Evolutionary conservation across 2,888 invertebrate genomes (phyloP), one percentile per base, ranked within the genome.

Genomic region (Agriopis aurantiaria): DNA sequence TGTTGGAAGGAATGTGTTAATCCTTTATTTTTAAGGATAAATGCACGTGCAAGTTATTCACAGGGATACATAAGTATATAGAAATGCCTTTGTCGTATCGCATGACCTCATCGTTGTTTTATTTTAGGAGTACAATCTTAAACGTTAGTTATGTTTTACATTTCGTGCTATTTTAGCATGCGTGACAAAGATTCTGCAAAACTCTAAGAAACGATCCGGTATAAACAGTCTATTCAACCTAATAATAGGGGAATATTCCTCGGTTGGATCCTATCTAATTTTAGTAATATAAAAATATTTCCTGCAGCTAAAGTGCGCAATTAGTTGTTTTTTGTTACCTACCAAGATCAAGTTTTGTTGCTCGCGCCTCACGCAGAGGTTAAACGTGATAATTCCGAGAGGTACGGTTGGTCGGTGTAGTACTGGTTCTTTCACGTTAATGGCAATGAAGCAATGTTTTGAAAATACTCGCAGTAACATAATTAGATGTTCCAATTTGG

Each of bases 341-440:
- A 45, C 79, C 68, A 73, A 79, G 76, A 81, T 84, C 78, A 80
- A 80, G 83, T 87, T 81, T 82, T 86, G 83, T 83, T 77, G 76
- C 80, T 80, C 78, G 78, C 84, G 78, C 79, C 78, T 80, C 81
- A 80, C 81, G 80, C 77, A 82, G 77, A 82, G 80, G 80, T 82
- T 79, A 78, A 81, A 86, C 79, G 84, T 85, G 83, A 84, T 88
- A 83, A 88, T 86, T 86, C 85, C 59, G 74, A 70, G 65, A 78
- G 83, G 81, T 80, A 82, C 82, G 82, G 79, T 79, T 72, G 8
- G 43, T 43, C 33, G 64, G 65, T 76, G 76, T 80, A 81, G 80
- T 82, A 83, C 81, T 82, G 80, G 83, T 87, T 86, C 76, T 80
- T 80, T 80, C 75, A 75, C 72, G 75, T 76, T 76, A 78, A 77